Percentiles rank a stretch among this genome's conserved stretches.
Evolutionary conservation across 2,888 invertebrate species (phyloP).

Genomic region (Acrocyrtus sp.): DNA sequence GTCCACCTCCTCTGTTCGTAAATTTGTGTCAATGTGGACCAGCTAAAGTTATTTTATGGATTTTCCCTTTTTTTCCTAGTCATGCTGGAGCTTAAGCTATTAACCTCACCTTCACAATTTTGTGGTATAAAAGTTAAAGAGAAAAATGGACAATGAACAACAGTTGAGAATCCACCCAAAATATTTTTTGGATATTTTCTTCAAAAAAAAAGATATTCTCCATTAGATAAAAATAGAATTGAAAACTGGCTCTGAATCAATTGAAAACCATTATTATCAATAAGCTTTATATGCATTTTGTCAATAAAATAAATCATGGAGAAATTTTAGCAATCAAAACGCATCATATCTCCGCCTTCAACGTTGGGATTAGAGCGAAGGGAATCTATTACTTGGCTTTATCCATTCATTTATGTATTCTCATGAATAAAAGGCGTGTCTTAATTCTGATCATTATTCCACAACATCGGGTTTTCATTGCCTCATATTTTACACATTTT

Average conservation of each 20-base stretch:
- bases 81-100: too few species aligned
- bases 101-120: constrained; percentile 17
- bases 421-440: constrained; percentile 48
- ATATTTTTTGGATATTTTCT: too few species aligned
- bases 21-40: neutral
- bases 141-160: too few species aligned
- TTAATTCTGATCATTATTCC: constrained; percentile 44
- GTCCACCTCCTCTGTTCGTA: constrained; percentile 22
- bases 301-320: constrained; percentile 26
- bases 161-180: too few species aligned
- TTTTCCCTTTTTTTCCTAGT: too few species aligned
- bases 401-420: constrained; percentile 21
- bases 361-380: constrained; percentile 32
- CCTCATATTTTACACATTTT: constrained; percentile 31
- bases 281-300: too few species aligned
- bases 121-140: too few species aligned
- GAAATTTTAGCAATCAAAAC: constrained; percentile 28
- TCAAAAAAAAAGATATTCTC: too few species aligned
- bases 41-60: too few species aligned
- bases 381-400: constrained; percentile 6
- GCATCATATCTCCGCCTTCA: constrained; percentile 23
- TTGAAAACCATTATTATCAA: too few species aligned
- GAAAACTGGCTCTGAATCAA: too few species aligned
- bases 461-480: constrained; percentile 43
- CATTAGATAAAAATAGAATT: too few species aligned